Evolutionary conservation across 2,797 vertebrate species (phyloP).

Genomic region (Acanthurus tractus): DNA sequence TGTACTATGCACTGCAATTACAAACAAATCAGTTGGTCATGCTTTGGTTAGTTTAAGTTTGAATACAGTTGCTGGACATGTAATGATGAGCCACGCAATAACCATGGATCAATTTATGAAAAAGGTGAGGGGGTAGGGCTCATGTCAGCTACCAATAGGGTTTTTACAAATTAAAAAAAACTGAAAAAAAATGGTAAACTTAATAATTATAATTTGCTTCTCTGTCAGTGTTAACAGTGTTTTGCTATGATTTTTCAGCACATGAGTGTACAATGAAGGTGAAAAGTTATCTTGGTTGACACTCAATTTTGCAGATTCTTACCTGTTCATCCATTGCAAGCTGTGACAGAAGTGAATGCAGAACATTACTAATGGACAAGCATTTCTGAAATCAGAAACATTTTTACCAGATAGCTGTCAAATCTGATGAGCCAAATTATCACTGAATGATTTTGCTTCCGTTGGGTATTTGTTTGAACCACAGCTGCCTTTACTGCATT

Average conservation of each 20-base stretch:
- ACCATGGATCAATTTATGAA: background rate
- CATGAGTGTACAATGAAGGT: background rate
- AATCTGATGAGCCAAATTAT: slow-evolving; percentile 7
- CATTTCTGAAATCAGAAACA: background rate
- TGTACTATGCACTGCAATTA: background rate
- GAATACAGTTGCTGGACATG: background rate
- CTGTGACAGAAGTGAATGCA: background rate
- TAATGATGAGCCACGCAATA: background rate
- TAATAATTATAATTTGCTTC: background rate
- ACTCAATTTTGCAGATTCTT: background rate
- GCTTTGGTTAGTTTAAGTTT: background rate
- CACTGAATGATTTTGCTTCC: slow-evolving; percentile 12
- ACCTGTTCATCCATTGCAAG: background rate
- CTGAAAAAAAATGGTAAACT: background rate
- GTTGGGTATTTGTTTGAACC: slow-evolving; percentile 12
- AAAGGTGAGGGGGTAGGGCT: background rate
- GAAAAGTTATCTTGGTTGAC: background rate
- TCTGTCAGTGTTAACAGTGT: background rate
- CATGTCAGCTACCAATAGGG: background rate
- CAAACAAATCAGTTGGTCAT: background rate
- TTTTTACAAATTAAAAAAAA: background rate
- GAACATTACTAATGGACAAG: background rate
- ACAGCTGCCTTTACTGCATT: background rate
- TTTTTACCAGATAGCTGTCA: slow-evolving; percentile 1
- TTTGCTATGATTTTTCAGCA: background rate